Conservation (phyloP, 2,888 invertebrate species). For the Eretmocerus hayati region DNA sequence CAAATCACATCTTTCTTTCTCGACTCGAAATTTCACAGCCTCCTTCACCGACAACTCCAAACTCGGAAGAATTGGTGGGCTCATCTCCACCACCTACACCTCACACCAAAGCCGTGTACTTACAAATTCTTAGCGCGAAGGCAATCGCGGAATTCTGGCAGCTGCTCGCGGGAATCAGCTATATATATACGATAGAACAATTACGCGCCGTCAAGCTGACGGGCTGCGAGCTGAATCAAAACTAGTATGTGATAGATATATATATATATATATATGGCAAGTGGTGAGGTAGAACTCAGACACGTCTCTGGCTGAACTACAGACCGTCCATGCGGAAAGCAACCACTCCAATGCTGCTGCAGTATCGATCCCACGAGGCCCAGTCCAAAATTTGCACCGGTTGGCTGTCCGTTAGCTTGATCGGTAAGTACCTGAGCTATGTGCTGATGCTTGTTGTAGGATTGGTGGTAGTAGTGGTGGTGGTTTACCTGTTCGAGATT, state of each 20-base stretch:
- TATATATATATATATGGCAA: conserved; percentile 4
- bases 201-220: conserved; percentile 44
- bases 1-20: too few species aligned
- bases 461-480: too few species aligned
- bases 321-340: conserved; percentile 26
- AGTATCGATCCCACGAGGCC: conserved; percentile 16
- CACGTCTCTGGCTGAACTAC: conserved; percentile 29
- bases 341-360: conserved; percentile 13
- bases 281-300: conserved; percentile 20
- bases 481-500: too few species aligned
- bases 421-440: background rate
- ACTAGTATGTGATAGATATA: conserved; percentile 38
- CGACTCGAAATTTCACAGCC: too few species aligned
- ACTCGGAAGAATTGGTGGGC: too few species aligned
- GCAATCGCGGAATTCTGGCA: conserved; percentile 35
- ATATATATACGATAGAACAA: conserved; percentile 42
- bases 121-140: conserved; percentile 43
- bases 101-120: conserved; percentile 26
- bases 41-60: too few species aligned
- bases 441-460: too few species aligned
- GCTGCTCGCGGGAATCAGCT: conserved; percentile 21
- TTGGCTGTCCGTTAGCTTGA: background rate
- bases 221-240: conserved; percentile 44
- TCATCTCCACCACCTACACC: background rate
- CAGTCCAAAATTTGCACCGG: background rate